phyloP scores from a whole-genome alignment of 2,888 invertebrate genomes.

The Ormia ochracea region DNA sequence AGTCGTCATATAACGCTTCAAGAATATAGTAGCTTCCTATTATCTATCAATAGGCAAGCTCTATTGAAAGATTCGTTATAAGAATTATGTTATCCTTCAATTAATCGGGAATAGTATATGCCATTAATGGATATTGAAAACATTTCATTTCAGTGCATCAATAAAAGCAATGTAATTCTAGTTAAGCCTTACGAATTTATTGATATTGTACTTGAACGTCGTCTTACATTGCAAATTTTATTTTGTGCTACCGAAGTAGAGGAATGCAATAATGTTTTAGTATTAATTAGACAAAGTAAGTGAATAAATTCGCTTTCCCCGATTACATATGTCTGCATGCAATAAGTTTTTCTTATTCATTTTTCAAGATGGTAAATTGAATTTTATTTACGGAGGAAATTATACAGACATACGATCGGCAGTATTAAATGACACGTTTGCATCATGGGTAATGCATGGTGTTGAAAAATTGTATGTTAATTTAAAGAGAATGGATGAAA shows the following conservation, averaged over 20 bases:
- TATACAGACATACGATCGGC: constrained; percentile 53
- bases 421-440: constrained; percentile 56
- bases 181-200: constrained; percentile 48
- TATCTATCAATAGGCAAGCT: too few species aligned
- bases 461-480: constrained; percentile 59
- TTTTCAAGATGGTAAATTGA: constrained; percentile 53
- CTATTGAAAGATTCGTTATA: too few species aligned
- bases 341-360: not conserved
- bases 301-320: not conserved
- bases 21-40: too few species aligned
- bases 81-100: too few species aligned
- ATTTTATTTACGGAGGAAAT: constrained; percentile 61
- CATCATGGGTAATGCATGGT: constrained; percentile 48
- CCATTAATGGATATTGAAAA: not conserved
- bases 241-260: constrained; percentile 54
- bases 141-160: constrained; percentile 29
- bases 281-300: constrained; percentile 54
- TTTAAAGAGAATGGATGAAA: constrained; percentile 49
- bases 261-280: constrained; percentile 50
- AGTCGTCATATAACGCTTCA: too few species aligned
- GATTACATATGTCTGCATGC: too few species aligned
- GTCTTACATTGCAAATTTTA: constrained; percentile 44
- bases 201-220: constrained; percentile 31
- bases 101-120: too few species aligned
- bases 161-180: constrained; percentile 33